phyloP scores from a whole-genome alignment of 2,113 vertebrate genomes.

The Rhinichthys klamathensis region DNA sequence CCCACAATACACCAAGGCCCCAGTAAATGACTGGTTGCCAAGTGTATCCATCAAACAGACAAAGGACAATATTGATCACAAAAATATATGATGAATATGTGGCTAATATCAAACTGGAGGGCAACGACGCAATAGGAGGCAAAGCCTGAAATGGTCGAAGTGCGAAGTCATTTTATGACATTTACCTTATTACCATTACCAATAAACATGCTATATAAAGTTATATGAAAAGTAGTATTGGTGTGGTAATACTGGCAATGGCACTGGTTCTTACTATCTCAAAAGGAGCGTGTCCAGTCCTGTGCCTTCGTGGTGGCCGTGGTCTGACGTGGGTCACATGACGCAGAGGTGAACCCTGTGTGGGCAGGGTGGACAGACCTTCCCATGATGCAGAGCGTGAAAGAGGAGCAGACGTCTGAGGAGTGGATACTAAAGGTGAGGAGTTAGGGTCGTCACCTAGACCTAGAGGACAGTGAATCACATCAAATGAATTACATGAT shows the following conservation, averaged over 20 bases:
- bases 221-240: not conserved
- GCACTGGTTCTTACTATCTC: slow-evolving; percentile 65
- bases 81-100: not conserved
- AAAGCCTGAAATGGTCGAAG: not conserved
- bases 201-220: not conserved
- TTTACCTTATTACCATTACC: not conserved
- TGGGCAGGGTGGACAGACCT: slow-evolving; percentile 85
- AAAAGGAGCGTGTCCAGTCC: slow-evolving; percentile 71
- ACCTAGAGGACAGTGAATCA: slow-evolving; percentile 57
- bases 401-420: slow-evolving; percentile 74
- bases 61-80: not conserved
- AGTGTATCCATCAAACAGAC: not conserved
- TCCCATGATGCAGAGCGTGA: slow-evolving; percentile 86
- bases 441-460: slow-evolving; percentile 73
- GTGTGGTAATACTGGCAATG: not conserved
- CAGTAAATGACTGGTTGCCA: not conserved
- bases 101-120: not conserved
- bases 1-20: not conserved
- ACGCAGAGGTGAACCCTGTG: slow-evolving; percentile 84
- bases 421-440: slow-evolving; percentile 77
- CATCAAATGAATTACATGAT: not conserved
- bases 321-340: slow-evolving; percentile 87
- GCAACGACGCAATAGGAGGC: not conserved
- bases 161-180: not conserved
- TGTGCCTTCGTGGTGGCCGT: slow-evolving; percentile 81